Evolutionary conservation across 2,113 vertebrate species (phyloP), one percentile per base, ranked within the genome.

Genomic region (Eulemur rufifrons): DNA sequence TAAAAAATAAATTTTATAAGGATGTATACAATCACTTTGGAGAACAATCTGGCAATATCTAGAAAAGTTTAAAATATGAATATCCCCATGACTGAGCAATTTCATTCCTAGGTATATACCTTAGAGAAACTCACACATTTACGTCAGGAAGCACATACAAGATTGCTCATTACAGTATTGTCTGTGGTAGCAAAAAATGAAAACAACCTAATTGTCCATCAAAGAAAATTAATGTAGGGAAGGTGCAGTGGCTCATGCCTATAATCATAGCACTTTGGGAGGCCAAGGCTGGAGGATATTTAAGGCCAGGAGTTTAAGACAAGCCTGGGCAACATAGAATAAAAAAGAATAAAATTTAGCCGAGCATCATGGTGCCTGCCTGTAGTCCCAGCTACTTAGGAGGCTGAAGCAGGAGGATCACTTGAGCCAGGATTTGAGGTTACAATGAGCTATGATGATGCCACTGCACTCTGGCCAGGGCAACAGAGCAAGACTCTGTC

Each of bases 1-100:
- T 85, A 85, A 92, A 92, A 97, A 86, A n/a, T 63, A 91, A 85
- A 76, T 47, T 13, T 47, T 78, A 25, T 85, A 93, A 87, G 42
- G 12, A 90, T 68, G 81, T 25, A 89, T 39, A 47, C 5, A 88
- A 45, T 68, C 34, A 42, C 47, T 88, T 86, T 95, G 37, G 47
- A 86, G 56, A 95, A 77, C 17, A 63, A 39, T 54, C 61, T 89
- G 39, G 18, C 39, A 78, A 37, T 92, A 89, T 52, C 50, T 78
- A 83, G 64, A 76, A 82, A 96, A 69, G 59, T 56, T 93, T 64
- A 66, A 66, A 95, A 88, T 69, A 21, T 59, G 12, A 20, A 66
- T 69, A 63, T 63, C n/a, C 39, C 32, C 63, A 89, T 86, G 8
- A 89, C 6, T 61, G 8, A 76, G 74, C 23, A 81, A 64, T 86